phyloP scores from a whole-genome alignment of 2,797 vertebrate genomes.

The Cephalopachus bancanus region DNA sequence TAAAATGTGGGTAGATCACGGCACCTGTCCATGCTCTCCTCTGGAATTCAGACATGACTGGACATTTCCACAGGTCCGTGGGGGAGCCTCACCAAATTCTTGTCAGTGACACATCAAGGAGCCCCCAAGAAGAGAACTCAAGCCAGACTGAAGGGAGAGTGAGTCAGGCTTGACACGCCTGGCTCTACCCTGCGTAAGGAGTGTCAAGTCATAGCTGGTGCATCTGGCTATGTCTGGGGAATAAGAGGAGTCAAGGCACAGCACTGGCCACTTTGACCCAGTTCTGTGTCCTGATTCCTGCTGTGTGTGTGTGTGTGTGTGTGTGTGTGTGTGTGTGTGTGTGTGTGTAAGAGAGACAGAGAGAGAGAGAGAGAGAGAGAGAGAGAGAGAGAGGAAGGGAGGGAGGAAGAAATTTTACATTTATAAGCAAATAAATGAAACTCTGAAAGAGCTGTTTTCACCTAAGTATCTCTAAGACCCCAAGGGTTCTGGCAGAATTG shows the following conservation, averaged over 20 bases:
- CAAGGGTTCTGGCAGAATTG: neutral
- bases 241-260: neutral
- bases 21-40: neutral
- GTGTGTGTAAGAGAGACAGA: neutral
- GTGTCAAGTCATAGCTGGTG: too few species aligned
- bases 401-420: neutral
- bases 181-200: neutral
- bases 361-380: neutral
- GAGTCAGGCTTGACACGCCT: neutral
- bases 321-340: neutral
- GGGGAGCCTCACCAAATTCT: neutral
- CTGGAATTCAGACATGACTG: conserved; percentile 19
- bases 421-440: conserved; percentile 51
- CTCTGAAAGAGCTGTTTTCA: neutral
- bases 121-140: neutral
- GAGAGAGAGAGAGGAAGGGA: neutral
- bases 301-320: neutral
- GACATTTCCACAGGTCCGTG: neutral
- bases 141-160: neutral
- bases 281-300: conserved; percentile 52
- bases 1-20: neutral
- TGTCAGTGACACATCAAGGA: neutral
- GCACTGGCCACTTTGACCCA: neutral
- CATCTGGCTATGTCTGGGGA: neutral
- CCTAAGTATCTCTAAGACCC: neutral